Evolutionary conservation across 2,113 vertebrate species (phyloP).

Genomic region (Alligator sinensis): DNA sequence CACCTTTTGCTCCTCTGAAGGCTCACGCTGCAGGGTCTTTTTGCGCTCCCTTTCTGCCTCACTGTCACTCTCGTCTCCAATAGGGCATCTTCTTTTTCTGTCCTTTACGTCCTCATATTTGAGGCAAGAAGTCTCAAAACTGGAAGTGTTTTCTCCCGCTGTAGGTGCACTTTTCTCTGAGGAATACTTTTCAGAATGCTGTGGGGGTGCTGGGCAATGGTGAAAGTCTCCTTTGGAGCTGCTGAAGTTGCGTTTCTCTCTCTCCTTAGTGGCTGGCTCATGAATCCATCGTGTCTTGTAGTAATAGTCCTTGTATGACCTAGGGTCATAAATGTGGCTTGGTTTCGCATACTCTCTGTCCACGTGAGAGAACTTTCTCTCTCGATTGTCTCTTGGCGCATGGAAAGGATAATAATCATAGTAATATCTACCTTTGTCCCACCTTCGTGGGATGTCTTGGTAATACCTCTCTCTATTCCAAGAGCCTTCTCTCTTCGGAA

Average conservation of each 20-base stretch:
- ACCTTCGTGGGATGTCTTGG: slow-evolving; percentile 69
- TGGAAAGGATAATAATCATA: slow-evolving; percentile 69
- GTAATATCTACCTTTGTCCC: slow-evolving; percentile 79
- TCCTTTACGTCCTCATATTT: slow-evolving; percentile 7
- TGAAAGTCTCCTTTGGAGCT: slow-evolving; percentile 44
- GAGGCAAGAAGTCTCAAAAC: not conserved
- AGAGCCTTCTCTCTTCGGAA: slow-evolving; percentile 75
- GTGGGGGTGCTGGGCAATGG: slow-evolving; percentile 30
- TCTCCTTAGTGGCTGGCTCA: slow-evolving; percentile 20
- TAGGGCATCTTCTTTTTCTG: slow-evolving; percentile 42
- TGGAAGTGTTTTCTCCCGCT: not conserved
- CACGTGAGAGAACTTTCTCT: slow-evolving; percentile 59
- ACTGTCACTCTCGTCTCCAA: slow-evolving; percentile 6
- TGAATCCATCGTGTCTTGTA: slow-evolving; percentile 71
- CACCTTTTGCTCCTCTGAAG: slow-evolving; percentile 66
- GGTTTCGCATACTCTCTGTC: slow-evolving; percentile 67
- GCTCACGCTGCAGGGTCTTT: slow-evolving; percentile 38
- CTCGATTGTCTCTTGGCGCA: slow-evolving; percentile 71
- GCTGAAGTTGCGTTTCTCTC: slow-evolving; percentile 56
- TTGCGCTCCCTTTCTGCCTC: slow-evolving; percentile 65
- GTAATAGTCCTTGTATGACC: slow-evolving; percentile 69
- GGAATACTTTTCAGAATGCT: slow-evolving; percentile 14
- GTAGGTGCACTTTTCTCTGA: not conserved
- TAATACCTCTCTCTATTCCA: slow-evolving; percentile 79
- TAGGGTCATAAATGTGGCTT: slow-evolving; percentile 46